Evolutionary conservation across 2,797 vertebrate genomes (phyloP), one percentile per base, ranked within the genome.

Genomic region (Pteropus rufus): DNA sequence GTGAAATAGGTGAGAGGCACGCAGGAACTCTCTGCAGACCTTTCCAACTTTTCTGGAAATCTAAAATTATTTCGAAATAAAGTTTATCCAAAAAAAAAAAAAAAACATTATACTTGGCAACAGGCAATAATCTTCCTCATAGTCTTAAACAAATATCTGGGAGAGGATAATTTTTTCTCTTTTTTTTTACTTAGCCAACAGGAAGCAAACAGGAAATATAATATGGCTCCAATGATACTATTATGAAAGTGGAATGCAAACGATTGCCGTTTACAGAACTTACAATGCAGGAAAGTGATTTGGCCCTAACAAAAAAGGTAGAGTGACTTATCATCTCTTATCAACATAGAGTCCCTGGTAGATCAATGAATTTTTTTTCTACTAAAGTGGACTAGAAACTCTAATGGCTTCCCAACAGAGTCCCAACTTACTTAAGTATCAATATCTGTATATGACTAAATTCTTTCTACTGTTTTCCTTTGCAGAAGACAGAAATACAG

Each of bases 61-160:
- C 58, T 90, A 80, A 89, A 94, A 90, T 90, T 70, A 81, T 49
- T 26, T 52, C 21, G 29, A 86, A 93, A 90, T 93, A 49, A 39
- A 89, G 14, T 29, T 70, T 44, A 31, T 31, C 5, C 15, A 1
- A 31, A 75, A 87, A 41, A 69, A 87, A 41, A 69, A 58, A 24
- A 23, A 56, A 56, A 54, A 54, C n/a, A n/a, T 29, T 65, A 46
- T 3, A 56, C 70, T 84, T 89, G 60, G 24, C 14, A 76, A 87
- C 8, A 76, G 24, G 11, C 7, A 69, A 54, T 75, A 76, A 76
- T 77, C 67, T 70, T 60, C 65, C 26, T 64, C 26, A 82, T 10
- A 85, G 14, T 93, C 89, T 93, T 91, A 91, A 91, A 91, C 41
- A 95, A 93, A 46, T 76, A 92, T 39, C 36, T 89, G 18, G 49